These are phyloP conservation scores for Ophioderma brevispina DNA, from an alignment of 35 echinoderm and acorn worm genomes.

Conservation along the genomic window DNA sequence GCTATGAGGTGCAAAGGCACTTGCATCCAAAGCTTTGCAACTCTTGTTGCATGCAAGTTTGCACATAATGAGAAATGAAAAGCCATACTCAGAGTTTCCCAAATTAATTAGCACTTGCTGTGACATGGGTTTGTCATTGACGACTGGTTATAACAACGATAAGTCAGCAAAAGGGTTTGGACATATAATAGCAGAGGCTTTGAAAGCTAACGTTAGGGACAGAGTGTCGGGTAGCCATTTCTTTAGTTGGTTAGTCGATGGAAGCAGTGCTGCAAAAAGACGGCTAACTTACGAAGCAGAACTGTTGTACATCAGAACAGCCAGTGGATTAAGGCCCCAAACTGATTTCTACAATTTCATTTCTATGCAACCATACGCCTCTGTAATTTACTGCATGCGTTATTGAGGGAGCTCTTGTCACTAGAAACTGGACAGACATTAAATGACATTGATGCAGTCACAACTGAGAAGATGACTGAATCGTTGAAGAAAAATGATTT, in stretches of 20 bases:
- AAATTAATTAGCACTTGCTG: too few relatives aligned
- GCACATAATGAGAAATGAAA: too few relatives aligned
- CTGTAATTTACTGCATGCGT: not conserved
- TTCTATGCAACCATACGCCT: not conserved
- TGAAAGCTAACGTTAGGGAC: not conserved
- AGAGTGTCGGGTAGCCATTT: not conserved
- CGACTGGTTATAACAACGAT: not conserved
- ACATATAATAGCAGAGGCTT: not conserved
- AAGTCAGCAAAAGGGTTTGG: not conserved
- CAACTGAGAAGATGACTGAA: too few relatives aligned
- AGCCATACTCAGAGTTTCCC: too few relatives aligned
- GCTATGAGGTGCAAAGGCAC: too few relatives aligned
- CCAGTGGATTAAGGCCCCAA: not conserved
- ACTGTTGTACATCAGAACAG: not conserved
- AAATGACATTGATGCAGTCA: too few relatives aligned
- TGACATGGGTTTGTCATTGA: not conserved
- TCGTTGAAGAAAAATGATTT: not conserved
- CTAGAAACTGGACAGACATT: too few relatives aligned
- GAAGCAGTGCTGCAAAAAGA: not conserved
- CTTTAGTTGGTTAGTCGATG: not conserved
- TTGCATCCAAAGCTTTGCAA: too few relatives aligned
- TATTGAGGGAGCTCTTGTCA: not conserved
- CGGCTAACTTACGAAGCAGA: not conserved
- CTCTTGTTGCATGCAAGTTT: too few relatives aligned
- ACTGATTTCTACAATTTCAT: not conserved